Conservation (phyloP, 2,888 invertebrate species). For the Laspeyria flexula region DNA sequence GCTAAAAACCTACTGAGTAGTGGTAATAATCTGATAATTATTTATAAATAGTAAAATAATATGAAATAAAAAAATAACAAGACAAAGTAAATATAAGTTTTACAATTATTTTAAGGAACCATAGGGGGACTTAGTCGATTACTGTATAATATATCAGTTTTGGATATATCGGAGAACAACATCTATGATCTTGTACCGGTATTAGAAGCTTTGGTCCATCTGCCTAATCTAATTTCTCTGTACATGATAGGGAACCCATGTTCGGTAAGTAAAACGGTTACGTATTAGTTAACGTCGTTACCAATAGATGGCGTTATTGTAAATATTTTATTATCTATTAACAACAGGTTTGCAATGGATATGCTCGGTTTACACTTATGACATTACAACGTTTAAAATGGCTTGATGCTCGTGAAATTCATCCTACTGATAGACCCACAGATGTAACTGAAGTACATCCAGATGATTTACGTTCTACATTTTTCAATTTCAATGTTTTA, state of each 20-base stretch:
- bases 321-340: not conserved
- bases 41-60: no score
- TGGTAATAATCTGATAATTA: constrained; percentile 55
- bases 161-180: constrained; percentile 87
- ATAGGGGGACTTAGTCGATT: constrained; percentile 51
- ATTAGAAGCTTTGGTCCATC: constrained; percentile 61
- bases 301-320: constrained; percentile 55
- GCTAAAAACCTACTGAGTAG: constrained; percentile 75
- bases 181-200: constrained; percentile 78
- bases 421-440: constrained; percentile 58
- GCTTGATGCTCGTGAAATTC: constrained; percentile 81
- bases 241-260: constrained; percentile 86
- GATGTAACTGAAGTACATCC: constrained; percentile 63
- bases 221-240: constrained; percentile 74
- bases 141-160: constrained; percentile 58
- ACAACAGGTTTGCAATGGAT: constrained; percentile 76
- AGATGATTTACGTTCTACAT: constrained; percentile 68
- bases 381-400: constrained; percentile 74
- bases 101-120: constrained; percentile 56
- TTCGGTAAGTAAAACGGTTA: constrained; percentile 63
- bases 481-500: constrained; percentile 78
- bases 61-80: not conserved
- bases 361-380: constrained; percentile 71
- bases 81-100: not conserved
- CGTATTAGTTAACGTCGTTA: constrained; percentile 8